A percentile compares a stretch with the other conserved stretches of the same genome.
Conservation (phyloP, 2,113 vertebrate species). For the Phyllostomus discolor region DNA sequence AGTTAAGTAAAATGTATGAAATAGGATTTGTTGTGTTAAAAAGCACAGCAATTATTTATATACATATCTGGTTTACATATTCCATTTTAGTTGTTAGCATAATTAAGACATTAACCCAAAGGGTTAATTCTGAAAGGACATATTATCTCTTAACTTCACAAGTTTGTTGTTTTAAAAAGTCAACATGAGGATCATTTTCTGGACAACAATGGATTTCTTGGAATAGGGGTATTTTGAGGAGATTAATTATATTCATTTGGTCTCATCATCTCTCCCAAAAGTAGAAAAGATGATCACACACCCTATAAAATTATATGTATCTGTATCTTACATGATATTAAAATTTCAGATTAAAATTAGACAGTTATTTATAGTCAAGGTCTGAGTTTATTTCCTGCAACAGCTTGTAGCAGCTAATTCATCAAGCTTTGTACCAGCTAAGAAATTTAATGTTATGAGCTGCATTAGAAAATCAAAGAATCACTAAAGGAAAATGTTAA, state of each 20-base stretch:
- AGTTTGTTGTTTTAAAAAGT: neutral
- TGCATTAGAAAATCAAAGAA: slow-evolving; percentile 61
- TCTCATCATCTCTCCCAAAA: neutral
- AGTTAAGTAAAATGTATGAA: neutral
- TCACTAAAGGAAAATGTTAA: slow-evolving; percentile 73
- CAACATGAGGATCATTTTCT: neutral
- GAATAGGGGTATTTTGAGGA: neutral
- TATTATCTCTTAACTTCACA: neutral
- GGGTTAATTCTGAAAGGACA: neutral
- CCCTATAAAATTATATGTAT: slow-evolving; percentile 40
- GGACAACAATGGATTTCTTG: neutral
- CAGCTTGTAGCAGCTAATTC: slow-evolving; percentile 61
- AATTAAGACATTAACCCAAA: neutral
- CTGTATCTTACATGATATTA: slow-evolving; percentile 41
- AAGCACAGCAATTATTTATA: neutral
- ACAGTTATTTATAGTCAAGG: slow-evolving; percentile 65
- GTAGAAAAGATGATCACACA: slow-evolving; percentile 12
- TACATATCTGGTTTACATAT: neutral
- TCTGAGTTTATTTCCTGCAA: slow-evolving; percentile 58
- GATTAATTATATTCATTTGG: neutral
- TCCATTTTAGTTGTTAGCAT: neutral
- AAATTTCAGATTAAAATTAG: slow-evolving; percentile 69
- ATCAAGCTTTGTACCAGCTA: slow-evolving; percentile 61
- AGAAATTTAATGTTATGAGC: slow-evolving; percentile 43
- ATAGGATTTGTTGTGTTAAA: neutral